phyloP scores from a whole-genome alignment of 2,797 vertebrate species.

The Trematomus bernacchii region DNA sequence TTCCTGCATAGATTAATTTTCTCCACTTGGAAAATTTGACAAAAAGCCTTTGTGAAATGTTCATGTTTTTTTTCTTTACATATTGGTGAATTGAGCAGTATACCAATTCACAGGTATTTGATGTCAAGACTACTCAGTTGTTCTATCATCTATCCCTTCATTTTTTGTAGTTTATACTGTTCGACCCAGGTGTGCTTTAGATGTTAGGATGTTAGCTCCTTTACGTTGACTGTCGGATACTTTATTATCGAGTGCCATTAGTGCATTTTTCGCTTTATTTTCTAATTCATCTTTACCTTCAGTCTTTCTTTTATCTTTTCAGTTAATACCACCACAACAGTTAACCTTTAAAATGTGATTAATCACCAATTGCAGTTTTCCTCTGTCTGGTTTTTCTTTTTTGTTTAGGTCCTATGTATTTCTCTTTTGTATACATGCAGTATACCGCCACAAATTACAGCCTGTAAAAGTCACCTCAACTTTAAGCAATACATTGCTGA shows the following conservation, averaged over 20 bases:
- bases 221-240: constrained; percentile 34
- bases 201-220: constrained; percentile 1
- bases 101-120: not conserved
- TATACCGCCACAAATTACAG: not conserved
- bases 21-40: constrained; percentile 9
- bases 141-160: not conserved
- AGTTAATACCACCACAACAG: constrained; percentile 1
- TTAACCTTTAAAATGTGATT: constrained; percentile 14
- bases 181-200: constrained; percentile 2
- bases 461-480: not conserved
- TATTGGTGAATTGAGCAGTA: not conserved
- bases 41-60: constrained; percentile 37
- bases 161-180: not conserved
- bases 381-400: not conserved
- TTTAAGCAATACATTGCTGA: constrained; percentile 1
- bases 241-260: constrained; percentile 16
- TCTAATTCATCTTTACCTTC: not conserved
- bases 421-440: constrained; percentile 14
- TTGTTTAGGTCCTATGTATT: not conserved
- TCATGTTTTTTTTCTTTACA: not conserved
- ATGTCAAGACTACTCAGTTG: constrained; percentile 3
- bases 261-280: constrained; percentile 1
- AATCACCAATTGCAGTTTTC: constrained; percentile 1
- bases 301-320: not conserved
- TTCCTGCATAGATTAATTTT: constrained; percentile 2